Conservation (phyloP, 2,113 vertebrate species). For the Forbesichthys agassizii region DNA sequence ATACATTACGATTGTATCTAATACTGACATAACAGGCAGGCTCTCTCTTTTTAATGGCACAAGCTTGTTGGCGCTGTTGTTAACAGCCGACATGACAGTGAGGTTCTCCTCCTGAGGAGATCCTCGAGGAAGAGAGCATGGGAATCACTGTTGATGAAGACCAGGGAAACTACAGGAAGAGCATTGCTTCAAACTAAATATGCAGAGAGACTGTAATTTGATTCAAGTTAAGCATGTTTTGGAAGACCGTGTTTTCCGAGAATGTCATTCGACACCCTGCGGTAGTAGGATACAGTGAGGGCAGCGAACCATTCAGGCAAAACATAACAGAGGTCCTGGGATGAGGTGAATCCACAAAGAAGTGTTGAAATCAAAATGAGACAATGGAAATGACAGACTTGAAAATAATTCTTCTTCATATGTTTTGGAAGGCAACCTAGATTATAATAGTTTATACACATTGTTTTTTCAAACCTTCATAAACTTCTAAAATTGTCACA, state of each 20-base stretch:
- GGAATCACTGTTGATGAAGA: neutral
- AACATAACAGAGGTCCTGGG: neutral
- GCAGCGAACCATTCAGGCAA: neutral
- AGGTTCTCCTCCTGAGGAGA: neutral
- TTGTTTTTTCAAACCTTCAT: neutral
- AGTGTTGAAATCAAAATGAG: neutral
- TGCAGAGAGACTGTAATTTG: neutral
- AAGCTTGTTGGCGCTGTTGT: slow-evolving; percentile 8
- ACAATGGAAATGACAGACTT: neutral
- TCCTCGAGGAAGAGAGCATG: neutral
- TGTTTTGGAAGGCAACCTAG: neutral
- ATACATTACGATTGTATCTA: slow-evolving; percentile 14
- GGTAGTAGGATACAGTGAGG: neutral
- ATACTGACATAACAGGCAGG: slow-evolving; percentile 2
- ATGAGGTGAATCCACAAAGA: neutral
- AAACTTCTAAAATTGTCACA: too few species aligned
- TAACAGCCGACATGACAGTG: slow-evolving; percentile 12
- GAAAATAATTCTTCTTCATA: neutral
- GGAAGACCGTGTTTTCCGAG: neutral
- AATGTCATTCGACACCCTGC: neutral
- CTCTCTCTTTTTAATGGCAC: slow-evolving; percentile 20
- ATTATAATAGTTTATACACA: neutral
- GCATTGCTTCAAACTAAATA: neutral
- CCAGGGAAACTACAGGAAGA: neutral
- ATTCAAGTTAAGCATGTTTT: neutral